phyloP scores from a whole-genome alignment of 2,888 invertebrate genomes.

The Hoplodrina blanda region DNA sequence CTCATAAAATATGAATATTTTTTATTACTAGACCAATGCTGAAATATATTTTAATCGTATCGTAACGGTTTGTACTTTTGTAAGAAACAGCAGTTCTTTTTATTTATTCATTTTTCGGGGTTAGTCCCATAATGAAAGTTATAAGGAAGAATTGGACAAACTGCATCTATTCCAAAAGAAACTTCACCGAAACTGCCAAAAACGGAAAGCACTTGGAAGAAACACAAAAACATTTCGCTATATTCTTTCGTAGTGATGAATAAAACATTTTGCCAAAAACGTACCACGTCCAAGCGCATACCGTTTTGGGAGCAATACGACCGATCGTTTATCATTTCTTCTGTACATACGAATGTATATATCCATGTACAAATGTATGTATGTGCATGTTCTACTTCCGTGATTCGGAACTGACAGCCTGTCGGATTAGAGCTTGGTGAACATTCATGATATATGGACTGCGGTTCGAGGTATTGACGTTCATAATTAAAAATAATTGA shows the following conservation, averaged over 20 bases:
- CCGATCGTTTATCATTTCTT: conserved; percentile 73
- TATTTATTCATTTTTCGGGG: too few relatives aligned
- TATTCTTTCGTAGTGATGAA: conserved; percentile 82
- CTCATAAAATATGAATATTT: too few relatives aligned
- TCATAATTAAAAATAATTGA: conserved; percentile 58
- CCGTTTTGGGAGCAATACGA: conserved; percentile 77
- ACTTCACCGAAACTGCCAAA: conserved; percentile 22
- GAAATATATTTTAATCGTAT: too few relatives aligned
- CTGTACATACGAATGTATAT: conserved; percentile 47
- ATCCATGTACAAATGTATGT: conserved; percentile 28
- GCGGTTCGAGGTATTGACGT: conserved; percentile 48
- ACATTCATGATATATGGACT: conserved; percentile 53
- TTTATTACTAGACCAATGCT: too few relatives aligned
- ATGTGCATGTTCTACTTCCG: conserved; percentile 69
- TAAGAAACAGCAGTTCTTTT: too few relatives aligned
- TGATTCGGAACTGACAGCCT: conserved; percentile 68
- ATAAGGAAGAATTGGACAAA: not conserved
- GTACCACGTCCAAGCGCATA: conserved; percentile 61
- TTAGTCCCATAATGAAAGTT: too few relatives aligned
- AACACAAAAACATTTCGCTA: conserved; percentile 65
- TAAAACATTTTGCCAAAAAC: conserved; percentile 86
- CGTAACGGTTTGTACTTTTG: too few relatives aligned
- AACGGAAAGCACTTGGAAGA: conserved; percentile 27
- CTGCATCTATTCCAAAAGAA: conserved; percentile 18
- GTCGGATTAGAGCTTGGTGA: conserved; percentile 66